phyloP scores from a whole-genome alignment of 2,113 vertebrate genomes.

The Megaceryle maxima region DNA sequence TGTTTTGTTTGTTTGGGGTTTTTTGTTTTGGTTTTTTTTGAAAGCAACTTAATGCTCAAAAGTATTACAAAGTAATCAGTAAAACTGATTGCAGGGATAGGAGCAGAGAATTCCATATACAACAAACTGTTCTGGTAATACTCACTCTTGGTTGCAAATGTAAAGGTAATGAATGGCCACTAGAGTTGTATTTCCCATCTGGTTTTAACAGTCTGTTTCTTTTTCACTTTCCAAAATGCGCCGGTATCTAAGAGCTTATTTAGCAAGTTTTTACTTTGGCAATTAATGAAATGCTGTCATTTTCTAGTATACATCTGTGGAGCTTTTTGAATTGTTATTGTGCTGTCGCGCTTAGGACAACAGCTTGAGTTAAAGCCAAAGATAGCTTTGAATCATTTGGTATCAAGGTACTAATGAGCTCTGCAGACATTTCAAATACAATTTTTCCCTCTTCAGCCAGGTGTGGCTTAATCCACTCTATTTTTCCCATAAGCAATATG shows the following conservation, averaged over 20 bases:
- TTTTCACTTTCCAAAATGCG: slow-evolving; percentile 26
- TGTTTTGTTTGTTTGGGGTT: too few relatives aligned
- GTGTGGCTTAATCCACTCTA: slow-evolving; percentile 74
- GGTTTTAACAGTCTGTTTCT: slow-evolving; percentile 29
- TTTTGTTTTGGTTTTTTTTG: not conserved
- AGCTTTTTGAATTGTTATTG: slow-evolving; percentile 47
- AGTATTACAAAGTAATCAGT: not conserved
- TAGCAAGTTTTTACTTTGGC: slow-evolving; percentile 54
- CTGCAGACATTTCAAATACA: slow-evolving; percentile 73
- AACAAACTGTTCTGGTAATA: not conserved
- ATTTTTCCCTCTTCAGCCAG: slow-evolving; percentile 59
- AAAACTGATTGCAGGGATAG: not conserved
- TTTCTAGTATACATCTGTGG: slow-evolving; percentile 47
- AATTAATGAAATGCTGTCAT: slow-evolving; percentile 48
- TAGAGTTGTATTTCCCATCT: not conserved
- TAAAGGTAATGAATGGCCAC: not conserved
- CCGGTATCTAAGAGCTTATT: not conserved
- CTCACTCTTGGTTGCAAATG: not conserved
- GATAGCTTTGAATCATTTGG: slow-evolving; percentile 72
- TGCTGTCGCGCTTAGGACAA: slow-evolving; percentile 53
- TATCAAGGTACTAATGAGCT: slow-evolving; percentile 75
- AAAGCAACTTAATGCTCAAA: not conserved
- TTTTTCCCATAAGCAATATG: slow-evolving; percentile 66
- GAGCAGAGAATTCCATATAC: not conserved
- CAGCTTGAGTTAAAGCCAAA: slow-evolving; percentile 73